These are phyloP conservation scores for Brachionus paranguensis DNA, from an alignment of 1,140 invertebrate genomes.

Conservation along the genomic window DNA sequence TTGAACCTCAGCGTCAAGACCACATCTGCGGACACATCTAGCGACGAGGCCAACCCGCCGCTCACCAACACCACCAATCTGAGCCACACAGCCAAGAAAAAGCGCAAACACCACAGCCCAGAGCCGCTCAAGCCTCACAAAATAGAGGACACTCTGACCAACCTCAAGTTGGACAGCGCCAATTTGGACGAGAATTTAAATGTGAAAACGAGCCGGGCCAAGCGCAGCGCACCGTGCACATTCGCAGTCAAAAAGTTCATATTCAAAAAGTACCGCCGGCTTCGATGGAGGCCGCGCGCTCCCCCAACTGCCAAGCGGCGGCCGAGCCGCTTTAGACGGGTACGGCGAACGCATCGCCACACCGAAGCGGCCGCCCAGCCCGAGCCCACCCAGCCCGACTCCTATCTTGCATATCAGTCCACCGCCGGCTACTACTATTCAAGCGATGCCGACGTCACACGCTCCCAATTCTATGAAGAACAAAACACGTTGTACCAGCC, in stretches of 20 bases:
- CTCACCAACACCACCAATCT: conserved; percentile 5
- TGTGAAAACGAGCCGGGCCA: neutral
- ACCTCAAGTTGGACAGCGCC: neutral
- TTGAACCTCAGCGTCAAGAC: neutral
- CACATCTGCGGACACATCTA: conserved; percentile 21
- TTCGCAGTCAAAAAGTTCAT: neutral
- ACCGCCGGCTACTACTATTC: neutral
- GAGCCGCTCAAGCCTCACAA: neutral
- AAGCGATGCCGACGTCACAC: neutral
- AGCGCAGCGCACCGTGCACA: neutral
- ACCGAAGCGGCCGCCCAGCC: neutral
- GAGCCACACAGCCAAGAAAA: neutral
- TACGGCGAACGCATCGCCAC: neutral
- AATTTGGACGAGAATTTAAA: conserved; percentile 19
- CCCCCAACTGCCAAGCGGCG: neutral
- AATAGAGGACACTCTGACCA: neutral
- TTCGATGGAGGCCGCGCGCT: neutral
- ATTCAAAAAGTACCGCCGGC: neutral
- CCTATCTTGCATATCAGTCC: neutral
- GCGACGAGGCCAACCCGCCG: neutral
- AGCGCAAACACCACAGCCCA: neutral
- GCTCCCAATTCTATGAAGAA: neutral
- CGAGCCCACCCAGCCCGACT: neutral
- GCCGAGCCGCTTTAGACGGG: neutral
- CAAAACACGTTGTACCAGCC: neutral